Percentiles rank a stretch among this genome's conserved stretches.
phyloP scores from a whole-genome alignment of 2,113 vertebrate genomes.

The Phasianus colchicus region DNA sequence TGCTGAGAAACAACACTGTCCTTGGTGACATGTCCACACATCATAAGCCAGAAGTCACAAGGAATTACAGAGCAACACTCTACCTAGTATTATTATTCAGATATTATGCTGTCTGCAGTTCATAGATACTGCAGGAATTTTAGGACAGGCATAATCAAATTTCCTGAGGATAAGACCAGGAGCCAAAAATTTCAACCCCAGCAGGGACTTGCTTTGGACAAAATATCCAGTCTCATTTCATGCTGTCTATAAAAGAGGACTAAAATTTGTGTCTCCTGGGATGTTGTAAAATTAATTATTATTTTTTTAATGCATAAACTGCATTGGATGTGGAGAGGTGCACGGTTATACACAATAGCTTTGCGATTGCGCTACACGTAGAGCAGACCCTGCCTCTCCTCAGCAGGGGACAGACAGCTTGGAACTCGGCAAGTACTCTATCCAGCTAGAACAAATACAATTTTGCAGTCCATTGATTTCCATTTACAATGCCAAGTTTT shows the following conservation, averaged over 20 bases:
- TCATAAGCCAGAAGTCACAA: neutral
- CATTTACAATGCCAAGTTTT: constrained; percentile 52
- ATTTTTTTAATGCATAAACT: neutral
- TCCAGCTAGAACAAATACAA: constrained; percentile 55
- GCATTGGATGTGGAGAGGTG: neutral
- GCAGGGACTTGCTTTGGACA: neutral
- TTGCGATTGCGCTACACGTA: neutral
- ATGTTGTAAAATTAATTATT: neutral
- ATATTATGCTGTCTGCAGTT: neutral
- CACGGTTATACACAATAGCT: neutral
- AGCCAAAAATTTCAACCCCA: neutral
- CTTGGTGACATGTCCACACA: neutral
- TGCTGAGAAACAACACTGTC: neutral
- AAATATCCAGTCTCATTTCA: neutral
- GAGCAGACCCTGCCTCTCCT: neutral
- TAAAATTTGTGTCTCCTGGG: neutral
- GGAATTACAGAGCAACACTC: neutral
- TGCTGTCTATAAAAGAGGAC: constrained; percentile 4
- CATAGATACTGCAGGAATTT: constrained; percentile 23
- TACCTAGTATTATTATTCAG: neutral
- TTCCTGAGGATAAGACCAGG: neutral
- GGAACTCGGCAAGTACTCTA: neutral
- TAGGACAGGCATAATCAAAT: neutral
- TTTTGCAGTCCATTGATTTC: constrained; percentile 63
- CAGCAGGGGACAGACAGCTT: neutral